These are phyloP conservation scores for Eilema caniola DNA, from an alignment of 2,888 invertebrate species.

Conservation along the genomic window DNA sequence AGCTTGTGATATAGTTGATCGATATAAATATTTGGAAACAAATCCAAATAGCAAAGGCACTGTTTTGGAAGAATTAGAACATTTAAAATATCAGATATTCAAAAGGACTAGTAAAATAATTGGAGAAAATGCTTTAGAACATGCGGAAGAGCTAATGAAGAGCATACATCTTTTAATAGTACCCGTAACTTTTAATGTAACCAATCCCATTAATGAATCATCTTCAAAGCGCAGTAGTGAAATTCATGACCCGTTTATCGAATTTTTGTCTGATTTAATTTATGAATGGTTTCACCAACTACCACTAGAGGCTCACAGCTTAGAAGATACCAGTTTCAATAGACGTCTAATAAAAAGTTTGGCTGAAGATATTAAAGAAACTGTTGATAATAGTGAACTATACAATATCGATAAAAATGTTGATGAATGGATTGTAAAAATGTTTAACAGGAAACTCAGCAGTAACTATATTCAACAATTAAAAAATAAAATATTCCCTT, in stretches of 20 bases:
- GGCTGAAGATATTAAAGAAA: slow-evolving; percentile 27
- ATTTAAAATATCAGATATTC: slow-evolving; percentile 73
- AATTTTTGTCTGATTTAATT: slow-evolving; percentile 24
- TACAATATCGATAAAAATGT: slow-evolving; percentile 21
- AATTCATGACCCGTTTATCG: not conserved
- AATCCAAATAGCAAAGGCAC: slow-evolving; percentile 51
- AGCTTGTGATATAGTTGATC: slow-evolving; percentile 70
- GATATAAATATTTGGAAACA: slow-evolving; percentile 67
- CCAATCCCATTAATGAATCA: not conserved
- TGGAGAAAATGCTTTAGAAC: slow-evolving; percentile 56
- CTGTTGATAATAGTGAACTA: slow-evolving; percentile 9
- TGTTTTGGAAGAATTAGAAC: slow-evolving; percentile 65
- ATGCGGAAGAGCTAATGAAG: slow-evolving; percentile 62
- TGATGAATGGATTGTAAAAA: slow-evolving; percentile 24
- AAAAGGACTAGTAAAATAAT: slow-evolving; percentile 70
- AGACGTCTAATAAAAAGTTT: slow-evolving; percentile 29
- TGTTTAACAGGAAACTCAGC: slow-evolving; percentile 29
- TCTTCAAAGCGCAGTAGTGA: not conserved
- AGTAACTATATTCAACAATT: slow-evolving; percentile 17
- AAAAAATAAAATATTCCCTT: slow-evolving; percentile 27
- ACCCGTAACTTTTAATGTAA: slow-evolving; percentile 32
- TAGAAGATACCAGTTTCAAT: slow-evolving; percentile 17
- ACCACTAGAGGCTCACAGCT: slow-evolving; percentile 13
- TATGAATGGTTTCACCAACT: slow-evolving; percentile 36
- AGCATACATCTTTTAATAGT: slow-evolving; percentile 61